A percentile compares a stretch with the other conserved stretches of the same genome.
These are phyloP conservation scores for Aradophagus sp. DNA, from an alignment of 1,140 invertebrate species.

Conservation along the genomic window DNA sequence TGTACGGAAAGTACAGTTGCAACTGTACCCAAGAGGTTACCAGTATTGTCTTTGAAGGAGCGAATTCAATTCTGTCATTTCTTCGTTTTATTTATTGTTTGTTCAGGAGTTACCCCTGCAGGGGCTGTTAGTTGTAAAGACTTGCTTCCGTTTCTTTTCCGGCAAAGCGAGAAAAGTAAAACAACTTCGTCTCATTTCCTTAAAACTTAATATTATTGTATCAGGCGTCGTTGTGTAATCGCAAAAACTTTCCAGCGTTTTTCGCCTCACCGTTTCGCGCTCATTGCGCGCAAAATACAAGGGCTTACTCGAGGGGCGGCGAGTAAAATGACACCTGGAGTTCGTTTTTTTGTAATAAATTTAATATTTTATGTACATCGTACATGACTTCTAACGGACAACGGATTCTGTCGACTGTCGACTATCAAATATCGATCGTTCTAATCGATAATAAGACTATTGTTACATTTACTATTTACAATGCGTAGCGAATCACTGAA, in stretches of 20 bases:
- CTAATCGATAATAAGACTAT: conserved; percentile 43
- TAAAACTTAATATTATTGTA: conserved; percentile 43
- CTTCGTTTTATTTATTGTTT: conserved; percentile 50
- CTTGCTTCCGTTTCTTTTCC: conserved; percentile 30
- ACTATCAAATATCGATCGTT: conserved; percentile 48
- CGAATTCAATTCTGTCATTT: conserved; percentile 47
- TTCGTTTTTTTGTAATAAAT: conserved; percentile 49
- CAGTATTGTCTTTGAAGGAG: conserved; percentile 43
- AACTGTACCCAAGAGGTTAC: conserved; percentile 48
- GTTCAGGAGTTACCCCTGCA: conserved; percentile 30
- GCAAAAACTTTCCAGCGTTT: conserved; percentile 24
- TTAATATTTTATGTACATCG: conserved; percentile 59
- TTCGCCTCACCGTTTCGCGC: conserved; percentile 4
- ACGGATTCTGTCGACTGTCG: conserved; percentile 41
- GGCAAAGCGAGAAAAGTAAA: conserved; percentile 34
- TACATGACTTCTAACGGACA: conserved; percentile 41
- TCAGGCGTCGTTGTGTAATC: conserved; percentile 21
- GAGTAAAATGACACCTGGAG: no score
- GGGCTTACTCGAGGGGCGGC: no score
- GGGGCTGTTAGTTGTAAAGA: conserved; percentile 33
- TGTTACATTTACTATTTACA: conserved; percentile 37
- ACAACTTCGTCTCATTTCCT: conserved; percentile 40
- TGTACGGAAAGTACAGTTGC: conserved; percentile 46
- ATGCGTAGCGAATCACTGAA: conserved; percentile 5
- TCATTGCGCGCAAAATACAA: not conserved